A percentile compares a stretch with the other conserved stretches of the same genome.
Conservation (phyloP, 2,797 vertebrate species). For the Falco concolor region DNA sequence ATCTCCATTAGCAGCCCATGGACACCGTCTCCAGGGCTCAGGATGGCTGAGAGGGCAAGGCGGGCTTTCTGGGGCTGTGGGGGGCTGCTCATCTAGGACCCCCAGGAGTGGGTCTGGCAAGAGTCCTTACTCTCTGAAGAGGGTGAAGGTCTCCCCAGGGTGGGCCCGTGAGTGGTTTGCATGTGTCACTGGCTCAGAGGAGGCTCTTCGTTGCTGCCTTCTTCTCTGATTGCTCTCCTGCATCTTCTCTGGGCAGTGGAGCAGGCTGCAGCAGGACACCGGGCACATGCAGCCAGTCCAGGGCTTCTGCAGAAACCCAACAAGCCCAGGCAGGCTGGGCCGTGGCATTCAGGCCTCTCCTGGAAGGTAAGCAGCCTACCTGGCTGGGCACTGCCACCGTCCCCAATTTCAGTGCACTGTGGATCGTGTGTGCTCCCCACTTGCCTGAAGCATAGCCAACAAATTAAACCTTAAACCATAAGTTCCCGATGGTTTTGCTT, state of each 20-base stretch:
- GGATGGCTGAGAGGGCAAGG: background rate
- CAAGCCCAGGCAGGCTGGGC: fast-evolving
- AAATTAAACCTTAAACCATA: constrained; percentile 5
- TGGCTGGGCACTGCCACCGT: background rate
- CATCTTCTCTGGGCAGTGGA: fast-evolving
- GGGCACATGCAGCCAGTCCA: background rate
- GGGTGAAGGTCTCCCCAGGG: background rate
- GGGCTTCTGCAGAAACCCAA: background rate
- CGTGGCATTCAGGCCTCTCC: background rate
- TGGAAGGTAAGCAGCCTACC: background rate
- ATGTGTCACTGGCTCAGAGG: fast-evolving
- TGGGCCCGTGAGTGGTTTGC: fast-evolving
- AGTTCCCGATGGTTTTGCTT: background rate
- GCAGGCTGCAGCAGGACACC: background rate
- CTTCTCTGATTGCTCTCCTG: background rate
- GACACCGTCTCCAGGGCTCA: background rate
- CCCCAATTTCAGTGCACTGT: fast-evolving
- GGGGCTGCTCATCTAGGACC: background rate
- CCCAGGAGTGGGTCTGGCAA: background rate
- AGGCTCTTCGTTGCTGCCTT: background rate
- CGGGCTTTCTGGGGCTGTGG: background rate
- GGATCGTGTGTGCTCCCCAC: background rate
- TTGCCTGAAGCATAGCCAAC: background rate
- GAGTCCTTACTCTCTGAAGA: background rate
- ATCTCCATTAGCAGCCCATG: background rate